These are phyloP conservation scores for Pristionchus fissidentatus DNA, from an alignment of 2,888 invertebrate species.

Conservation along the genomic window DNA sequence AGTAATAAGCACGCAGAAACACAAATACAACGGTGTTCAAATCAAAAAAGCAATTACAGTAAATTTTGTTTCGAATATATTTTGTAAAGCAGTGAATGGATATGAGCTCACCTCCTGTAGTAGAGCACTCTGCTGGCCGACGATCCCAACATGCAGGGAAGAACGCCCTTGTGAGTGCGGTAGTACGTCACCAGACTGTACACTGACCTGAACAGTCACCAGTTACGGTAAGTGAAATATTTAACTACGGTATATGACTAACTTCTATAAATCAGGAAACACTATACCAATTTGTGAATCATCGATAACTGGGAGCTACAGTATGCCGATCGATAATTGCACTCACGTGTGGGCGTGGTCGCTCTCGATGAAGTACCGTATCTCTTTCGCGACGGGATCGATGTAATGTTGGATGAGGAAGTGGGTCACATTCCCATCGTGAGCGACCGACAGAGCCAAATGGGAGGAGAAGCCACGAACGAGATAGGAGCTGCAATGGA, in stretches of 20 bases:
- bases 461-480: slow-evolving; percentile 15
- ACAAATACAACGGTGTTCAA: too few relatives aligned
- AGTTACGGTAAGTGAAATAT: background rate
- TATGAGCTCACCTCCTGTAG: slow-evolving; percentile 25
- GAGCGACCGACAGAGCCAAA: slow-evolving; percentile 18
- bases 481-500: slow-evolving; percentile 29
- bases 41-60: too few relatives aligned
- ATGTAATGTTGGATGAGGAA: slow-evolving; percentile 33
- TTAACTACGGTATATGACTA: background rate
- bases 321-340: background rate
- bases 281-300: background rate
- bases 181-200: slow-evolving; percentile 60
- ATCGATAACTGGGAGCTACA: background rate
- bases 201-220: slow-evolving; percentile 48
- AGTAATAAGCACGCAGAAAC: too few relatives aligned
- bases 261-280: background rate
- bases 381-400: background rate
- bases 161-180: slow-evolving; percentile 58
- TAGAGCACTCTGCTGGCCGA: slow-evolving; percentile 9
- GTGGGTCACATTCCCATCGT: background rate
- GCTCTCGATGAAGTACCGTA: slow-evolving; percentile 35
- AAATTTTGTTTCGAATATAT: too few relatives aligned
- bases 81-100: too few relatives aligned
- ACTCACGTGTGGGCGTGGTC: slow-evolving; percentile 1
- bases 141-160: slow-evolving; percentile 51